Base-by-base conservation (phyloP, 2,113 vertebrate species). In the Nesogale talazaci region DNA sequence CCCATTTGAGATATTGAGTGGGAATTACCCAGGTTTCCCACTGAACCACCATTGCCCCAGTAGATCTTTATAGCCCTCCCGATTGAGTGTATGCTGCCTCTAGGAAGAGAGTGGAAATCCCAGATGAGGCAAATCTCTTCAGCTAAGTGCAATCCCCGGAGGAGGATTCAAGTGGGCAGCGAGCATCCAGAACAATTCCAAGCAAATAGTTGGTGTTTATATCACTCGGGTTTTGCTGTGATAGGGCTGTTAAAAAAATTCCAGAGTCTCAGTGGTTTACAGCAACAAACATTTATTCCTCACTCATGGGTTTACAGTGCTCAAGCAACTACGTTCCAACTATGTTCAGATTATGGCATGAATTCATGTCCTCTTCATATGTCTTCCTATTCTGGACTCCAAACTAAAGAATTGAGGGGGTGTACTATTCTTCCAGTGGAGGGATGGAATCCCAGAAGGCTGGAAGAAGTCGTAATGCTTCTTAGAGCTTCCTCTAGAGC, bases 171-270 rank as follows among this genome's bases (percentile, higher is more conserved):
- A 65, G 10, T 40, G 74, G 16, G 12, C 36, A 86, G 16, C 40
- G 38, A 78, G 40, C 72, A 92, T 80, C 36, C 83, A 95, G 16
- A 94, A 65, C 12, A 72, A 76, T 76, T 8, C 6, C 88, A 12
- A 25, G 40, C 10, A 93, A 79, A 88, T 79, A 72, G 36, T 4
- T 52, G 36, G 22, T 90, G 15, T 83, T 78, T 63, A 1, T 63
- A 46, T 69, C 34, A n/a, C 22, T 94, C 59, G 61, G 9, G 34
- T 86, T 94, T 96, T 75, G 12, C 80, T 89, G 12, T 61, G 56
- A 77, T 72, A 29, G 16, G 31, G 22, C 36, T 9, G 59, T 79
- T 40, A 72, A 86, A 83, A 88, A 61, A 90, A 81, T 80, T 25
- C 65, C 67, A 40, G 80, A 69, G 82, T 86, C 4, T 86, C 57